Evolutionary conservation across 2,888 invertebrate species (phyloP), one percentile per base, ranked within the genome.

Genomic region (Limnephilus marmoratus): DNA sequence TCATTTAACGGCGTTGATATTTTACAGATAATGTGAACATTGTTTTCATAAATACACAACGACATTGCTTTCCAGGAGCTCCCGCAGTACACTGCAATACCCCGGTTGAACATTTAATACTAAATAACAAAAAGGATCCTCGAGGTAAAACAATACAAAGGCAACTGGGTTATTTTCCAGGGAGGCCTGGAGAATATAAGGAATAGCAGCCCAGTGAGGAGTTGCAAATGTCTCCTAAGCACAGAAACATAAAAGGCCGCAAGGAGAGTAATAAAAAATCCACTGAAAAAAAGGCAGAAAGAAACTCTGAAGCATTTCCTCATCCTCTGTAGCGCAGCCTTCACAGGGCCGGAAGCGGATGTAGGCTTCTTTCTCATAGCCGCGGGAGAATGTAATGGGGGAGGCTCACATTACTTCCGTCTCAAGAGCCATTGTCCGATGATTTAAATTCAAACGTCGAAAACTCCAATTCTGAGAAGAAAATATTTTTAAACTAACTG

Each of bases 381-480:
- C 49, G 81, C 41, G 68, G 34, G 85, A 90, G 92, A 85, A 53
- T 85, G 49, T 89, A 90, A 90, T 85, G 85, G 91, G 81, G 92
- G 89, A 91, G 92, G 86, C 49, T 91, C 81, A 90, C 90, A 91
- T 92, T 90, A 91, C 91, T 85, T 91, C 92, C 92, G 92, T 34
- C 83, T 87, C 34, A 24, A 37, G 81, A 34, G 53, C 85, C 89
- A 53, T 92, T 92, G 92, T 87, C 86, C 81, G 90, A 90, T 90
- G 89, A 92, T 92, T 92, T 92, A 90, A 82, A 92, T 92, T 87
- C 90, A 92, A 90, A 90, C 81, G 83, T 92, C 91, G 85, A 91
- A 88, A 80, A 85, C 45, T 86, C 15, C 41, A 86, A 45, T 83
- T 83, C 83, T 34, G 15, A 83, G 83, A 83, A 83, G 18, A 18